These are phyloP conservation scores for Piprites chloris DNA, from an alignment of 2,113 vertebrate species.

Conservation along the genomic window DNA sequence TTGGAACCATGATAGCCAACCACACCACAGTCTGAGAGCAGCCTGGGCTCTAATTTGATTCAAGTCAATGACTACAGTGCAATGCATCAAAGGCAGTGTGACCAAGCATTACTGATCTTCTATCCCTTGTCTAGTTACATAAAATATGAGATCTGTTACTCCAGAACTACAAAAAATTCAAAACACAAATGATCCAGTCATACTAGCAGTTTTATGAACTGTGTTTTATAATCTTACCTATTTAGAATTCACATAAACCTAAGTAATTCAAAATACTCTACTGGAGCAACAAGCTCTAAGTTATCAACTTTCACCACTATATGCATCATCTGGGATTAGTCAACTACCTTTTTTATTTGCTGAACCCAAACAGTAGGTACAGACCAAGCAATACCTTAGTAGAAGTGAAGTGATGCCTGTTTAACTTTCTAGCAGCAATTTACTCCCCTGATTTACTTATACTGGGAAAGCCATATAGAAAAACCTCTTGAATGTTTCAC, in stretches of 20 bases:
- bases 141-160: background rate
- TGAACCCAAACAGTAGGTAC: background rate
- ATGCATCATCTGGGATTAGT: background rate
- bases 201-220: background rate
- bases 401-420: background rate
- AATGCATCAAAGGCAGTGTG: background rate
- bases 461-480: background rate
- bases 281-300: background rate
- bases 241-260: background rate
- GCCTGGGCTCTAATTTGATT: fast-evolving
- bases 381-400: background rate
- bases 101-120: background rate
- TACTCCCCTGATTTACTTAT: background rate
- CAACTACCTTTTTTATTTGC: background rate
- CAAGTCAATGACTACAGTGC: fast-evolving
- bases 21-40: background rate
- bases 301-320: background rate
- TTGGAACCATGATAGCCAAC: fast-evolving
- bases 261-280: background rate
- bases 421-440: background rate
- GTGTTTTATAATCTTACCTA: background rate
- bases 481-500: background rate
- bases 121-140: background rate
- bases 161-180: background rate
- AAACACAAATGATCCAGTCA: background rate